These are phyloP conservation scores for Oegoconia quadripuncta DNA, from an alignment of 2,888 invertebrate genomes.

Conservation along the genomic window DNA sequence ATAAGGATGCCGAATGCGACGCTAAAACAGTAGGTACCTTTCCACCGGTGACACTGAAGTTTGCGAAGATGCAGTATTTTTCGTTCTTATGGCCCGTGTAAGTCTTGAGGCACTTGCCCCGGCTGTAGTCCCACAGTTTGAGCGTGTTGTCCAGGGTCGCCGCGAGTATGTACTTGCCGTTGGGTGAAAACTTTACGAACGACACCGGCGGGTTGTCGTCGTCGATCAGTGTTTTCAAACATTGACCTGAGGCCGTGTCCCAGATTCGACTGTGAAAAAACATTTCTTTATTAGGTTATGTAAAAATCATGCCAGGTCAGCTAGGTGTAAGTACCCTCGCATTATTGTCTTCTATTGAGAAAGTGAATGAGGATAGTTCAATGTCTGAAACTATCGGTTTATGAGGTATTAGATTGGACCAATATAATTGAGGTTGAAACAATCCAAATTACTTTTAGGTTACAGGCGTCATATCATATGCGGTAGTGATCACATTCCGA, in stretches of 20 bases:
- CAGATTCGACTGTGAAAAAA: conserved; percentile 91
- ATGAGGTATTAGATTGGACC: too few relatives aligned
- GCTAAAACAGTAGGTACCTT: conserved; percentile 81
- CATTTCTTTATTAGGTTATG: not conserved
- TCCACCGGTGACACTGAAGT: conserved; percentile 99
- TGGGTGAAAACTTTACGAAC: conserved; percentile 99
- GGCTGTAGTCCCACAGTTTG: conserved; percentile 99
- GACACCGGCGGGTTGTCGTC: conserved; percentile 99
- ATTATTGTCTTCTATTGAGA: too few relatives aligned
- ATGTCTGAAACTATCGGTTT: too few relatives aligned
- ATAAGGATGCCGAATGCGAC: not conserved
- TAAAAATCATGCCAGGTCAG: too few relatives aligned
- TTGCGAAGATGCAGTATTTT: conserved; percentile 99
- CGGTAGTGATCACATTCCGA: too few relatives aligned
- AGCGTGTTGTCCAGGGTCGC: conserved; percentile 99
- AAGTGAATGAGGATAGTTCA: too few relatives aligned
- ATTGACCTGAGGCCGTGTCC: conserved; percentile 99
- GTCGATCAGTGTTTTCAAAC: conserved; percentile 98
- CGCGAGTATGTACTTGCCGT: conserved; percentile 99
- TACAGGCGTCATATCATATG: too few relatives aligned
- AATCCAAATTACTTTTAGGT: not conserved
- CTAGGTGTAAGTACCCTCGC: too few relatives aligned
- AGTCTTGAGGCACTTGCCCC: conserved; percentile 98
- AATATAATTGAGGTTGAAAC: too few relatives aligned
- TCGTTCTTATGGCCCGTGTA: conserved; percentile 99